Base-by-base conservation (phyloP, 2,113 vertebrate species). In the Fregata magnificens region DNA sequence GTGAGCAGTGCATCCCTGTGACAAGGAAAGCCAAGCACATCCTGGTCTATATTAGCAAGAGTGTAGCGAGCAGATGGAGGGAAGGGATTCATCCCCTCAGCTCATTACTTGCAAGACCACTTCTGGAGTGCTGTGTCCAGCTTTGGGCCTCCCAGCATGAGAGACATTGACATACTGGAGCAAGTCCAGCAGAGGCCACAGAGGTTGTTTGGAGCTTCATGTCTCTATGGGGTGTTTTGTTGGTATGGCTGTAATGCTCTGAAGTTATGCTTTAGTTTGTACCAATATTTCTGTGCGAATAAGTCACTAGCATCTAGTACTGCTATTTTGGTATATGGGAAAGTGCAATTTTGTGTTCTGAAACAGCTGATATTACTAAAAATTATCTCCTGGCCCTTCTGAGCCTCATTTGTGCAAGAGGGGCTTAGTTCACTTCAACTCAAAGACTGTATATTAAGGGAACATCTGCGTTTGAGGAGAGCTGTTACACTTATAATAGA, bases 151-250 rank as follows among this genome's bases (percentile, higher is more conserved):
- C 73, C 14, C 70, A 71, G 36, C 16, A 9, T 5, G 2, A 72
- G 18, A 28, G 19, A 10, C 20, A 5, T 8, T 18, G n/a, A 22
- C 22, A 47, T n/a, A 26, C 26, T 40, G 55, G 72, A 91, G 44
- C 47, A 53, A 58, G 52, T 44, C 56, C 38, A 53, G 28, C 29
- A 49, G 45, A 74, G 31, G 19, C 49, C 40, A 29, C 24, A 25
- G 65, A 9, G 16, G 6, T 73, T 38, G 38, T 65, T 29, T 77
- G 29, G 15, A 19, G 12, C 44, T 80, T 88, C 13, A 3, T 22
- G 5, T 56, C 42, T 53, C 32, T 16, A 0, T 55, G 20, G 12
- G 7, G 32, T 25, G 14, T 73, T 90, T 66, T 3, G 0, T 5
- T 56, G 38, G 18, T 78, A 3, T 31, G 82, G 11, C 62, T 91